These are phyloP conservation scores for Merluccius polli DNA, from an alignment of 2,797 vertebrate species.

Conservation along the genomic window DNA sequence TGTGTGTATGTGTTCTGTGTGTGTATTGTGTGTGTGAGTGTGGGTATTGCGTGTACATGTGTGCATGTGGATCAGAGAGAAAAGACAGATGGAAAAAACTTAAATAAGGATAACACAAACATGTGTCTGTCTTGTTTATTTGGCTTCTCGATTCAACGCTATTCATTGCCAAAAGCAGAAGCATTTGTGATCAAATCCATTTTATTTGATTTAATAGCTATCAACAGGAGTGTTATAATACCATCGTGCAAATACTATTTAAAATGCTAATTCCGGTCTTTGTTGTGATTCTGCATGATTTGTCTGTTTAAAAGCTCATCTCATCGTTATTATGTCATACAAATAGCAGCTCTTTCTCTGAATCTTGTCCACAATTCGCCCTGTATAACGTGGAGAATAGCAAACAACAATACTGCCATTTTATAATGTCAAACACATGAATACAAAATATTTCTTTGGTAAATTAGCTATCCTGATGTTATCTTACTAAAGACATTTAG, in stretches of 20 bases:
- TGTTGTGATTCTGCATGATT: conserved; percentile 20
- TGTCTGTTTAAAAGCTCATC: conserved; percentile 8
- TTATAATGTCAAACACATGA: background rate
- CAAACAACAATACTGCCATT: background rate
- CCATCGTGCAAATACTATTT: conserved; percentile 33
- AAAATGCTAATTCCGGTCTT: conserved; percentile 22
- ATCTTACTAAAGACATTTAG: background rate
- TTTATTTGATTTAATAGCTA: conserved; percentile 29
- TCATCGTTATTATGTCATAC: background rate
- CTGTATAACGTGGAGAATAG: background rate
- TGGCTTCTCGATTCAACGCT: background rate
- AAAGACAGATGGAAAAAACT: background rate
- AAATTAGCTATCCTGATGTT: background rate
- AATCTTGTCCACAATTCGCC: background rate
- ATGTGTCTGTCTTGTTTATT: background rate
- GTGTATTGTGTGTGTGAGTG: background rate
- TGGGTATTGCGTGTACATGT: background rate
- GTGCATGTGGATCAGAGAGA: background rate
- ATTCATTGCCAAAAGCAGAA: conserved; percentile 18
- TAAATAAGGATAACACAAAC: background rate
- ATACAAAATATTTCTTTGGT: background rate
- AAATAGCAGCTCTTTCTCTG: background rate
- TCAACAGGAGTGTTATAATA: conserved; percentile 23
- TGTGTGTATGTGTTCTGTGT: background rate
- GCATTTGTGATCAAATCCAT: conserved; percentile 15